phyloP scores from a whole-genome alignment of 2,888 invertebrate genomes.

The Proisotoma minuta region DNA sequence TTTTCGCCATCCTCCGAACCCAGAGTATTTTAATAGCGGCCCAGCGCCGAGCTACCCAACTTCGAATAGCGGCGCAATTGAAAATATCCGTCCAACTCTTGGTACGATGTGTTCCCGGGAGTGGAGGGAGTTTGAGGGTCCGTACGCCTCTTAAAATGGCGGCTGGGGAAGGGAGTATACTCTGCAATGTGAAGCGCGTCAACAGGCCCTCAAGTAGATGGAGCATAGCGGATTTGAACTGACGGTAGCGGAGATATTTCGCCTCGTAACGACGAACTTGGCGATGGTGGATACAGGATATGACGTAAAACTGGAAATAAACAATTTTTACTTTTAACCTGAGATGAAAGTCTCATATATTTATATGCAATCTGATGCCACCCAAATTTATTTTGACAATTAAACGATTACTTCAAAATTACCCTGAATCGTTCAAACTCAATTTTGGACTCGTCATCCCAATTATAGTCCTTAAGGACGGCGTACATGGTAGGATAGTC shows the following conservation, averaged over 20 bases:
- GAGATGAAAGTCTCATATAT: neutral
- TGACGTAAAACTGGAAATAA: slow-evolving; percentile 28
- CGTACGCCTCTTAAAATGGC: slow-evolving; percentile 22
- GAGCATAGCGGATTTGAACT: slow-evolving; percentile 23
- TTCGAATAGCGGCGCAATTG: slow-evolving; percentile 11
- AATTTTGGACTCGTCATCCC: slow-evolving; percentile 26
- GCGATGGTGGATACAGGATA: slow-evolving; percentile 28
- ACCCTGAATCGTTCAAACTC: slow-evolving; percentile 32
- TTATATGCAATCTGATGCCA: too few species aligned
- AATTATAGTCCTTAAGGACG: slow-evolving; percentile 27
- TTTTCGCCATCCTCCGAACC: slow-evolving; percentile 12
- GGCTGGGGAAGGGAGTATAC: slow-evolving; percentile 20
- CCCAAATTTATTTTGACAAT: too few species aligned
- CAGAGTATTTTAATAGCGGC: slow-evolving; percentile 12
- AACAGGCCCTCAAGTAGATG: slow-evolving; percentile 11
- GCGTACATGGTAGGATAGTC: slow-evolving; percentile 29
- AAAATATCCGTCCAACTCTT: slow-evolving; percentile 22
- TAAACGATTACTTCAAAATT: neutral
- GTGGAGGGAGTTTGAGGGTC: slow-evolving; percentile 21
- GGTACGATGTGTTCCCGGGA: slow-evolving; percentile 19
- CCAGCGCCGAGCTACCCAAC: slow-evolving; percentile 6
- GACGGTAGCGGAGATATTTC: slow-evolving; percentile 23
- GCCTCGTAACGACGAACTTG: slow-evolving; percentile 14
- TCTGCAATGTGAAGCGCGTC: slow-evolving; percentile 11
- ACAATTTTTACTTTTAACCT: too few species aligned